A percentile compares a stretch with the other conserved stretches of the same genome.
Conservation (phyloP, 2,797 vertebrate genomes). For the Mormyrus proboscirostris region DNA sequence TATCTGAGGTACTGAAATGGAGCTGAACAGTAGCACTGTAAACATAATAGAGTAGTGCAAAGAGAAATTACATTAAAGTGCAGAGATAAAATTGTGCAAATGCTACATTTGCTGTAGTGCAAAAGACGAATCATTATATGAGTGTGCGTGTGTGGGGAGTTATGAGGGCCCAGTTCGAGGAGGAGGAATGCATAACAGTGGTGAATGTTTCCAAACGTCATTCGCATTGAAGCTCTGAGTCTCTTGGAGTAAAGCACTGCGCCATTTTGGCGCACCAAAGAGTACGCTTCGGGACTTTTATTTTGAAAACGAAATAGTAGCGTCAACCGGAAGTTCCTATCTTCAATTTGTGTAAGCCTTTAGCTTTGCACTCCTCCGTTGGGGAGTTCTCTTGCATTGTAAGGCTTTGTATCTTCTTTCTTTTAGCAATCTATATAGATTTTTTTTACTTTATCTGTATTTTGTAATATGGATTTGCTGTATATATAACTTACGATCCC, state of each 20-base stretch:
- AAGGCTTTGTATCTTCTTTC: neutral
- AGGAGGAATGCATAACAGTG: neutral
- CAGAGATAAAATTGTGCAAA: neutral
- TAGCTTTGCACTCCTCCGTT: neutral
- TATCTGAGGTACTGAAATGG: neutral
- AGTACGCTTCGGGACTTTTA: neutral
- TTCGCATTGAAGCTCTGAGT: neutral
- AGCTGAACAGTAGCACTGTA: neutral
- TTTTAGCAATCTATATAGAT: neutral
- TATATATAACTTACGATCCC: neutral
- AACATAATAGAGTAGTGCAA: neutral
- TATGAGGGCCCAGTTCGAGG: neutral
- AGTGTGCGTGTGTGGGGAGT: neutral
- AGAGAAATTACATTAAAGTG: neutral
- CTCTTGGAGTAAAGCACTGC: neutral
- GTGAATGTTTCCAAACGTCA: neutral
- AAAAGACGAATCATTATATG: neutral
- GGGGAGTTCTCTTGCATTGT: neutral
- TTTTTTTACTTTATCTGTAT: neutral
- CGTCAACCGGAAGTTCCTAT: neutral
- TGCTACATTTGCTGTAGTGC: neutral
- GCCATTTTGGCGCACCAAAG: neutral
- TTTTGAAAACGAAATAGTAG: neutral
- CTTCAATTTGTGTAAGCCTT: neutral
- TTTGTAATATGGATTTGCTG: neutral